Conservation (phyloP, 2,797 vertebrate genomes). For the Brachyrhaphis roseni region DNA sequence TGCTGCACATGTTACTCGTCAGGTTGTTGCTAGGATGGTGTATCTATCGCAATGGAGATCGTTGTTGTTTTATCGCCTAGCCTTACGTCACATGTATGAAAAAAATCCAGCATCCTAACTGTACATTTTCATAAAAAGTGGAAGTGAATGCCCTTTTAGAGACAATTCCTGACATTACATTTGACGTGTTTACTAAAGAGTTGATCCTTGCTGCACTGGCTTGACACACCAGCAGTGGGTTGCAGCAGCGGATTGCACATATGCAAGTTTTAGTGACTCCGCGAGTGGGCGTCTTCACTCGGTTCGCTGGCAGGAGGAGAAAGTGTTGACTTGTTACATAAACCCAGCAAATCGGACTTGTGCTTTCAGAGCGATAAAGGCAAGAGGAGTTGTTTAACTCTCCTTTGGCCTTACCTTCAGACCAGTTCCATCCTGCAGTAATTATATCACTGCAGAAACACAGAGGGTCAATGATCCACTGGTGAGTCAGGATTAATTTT, state of each 20-base stretch:
- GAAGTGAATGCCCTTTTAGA: background rate
- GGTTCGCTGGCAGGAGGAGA: constrained; percentile 45
- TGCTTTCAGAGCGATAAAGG: constrained; percentile 13
- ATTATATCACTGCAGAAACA: background rate
- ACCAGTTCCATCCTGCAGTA: background rate
- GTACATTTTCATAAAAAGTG: background rate
- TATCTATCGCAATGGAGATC: no score
- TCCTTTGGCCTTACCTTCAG: background rate
- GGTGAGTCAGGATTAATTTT: background rate
- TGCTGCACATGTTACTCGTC: no score
- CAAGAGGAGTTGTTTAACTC: constrained; percentile 17
- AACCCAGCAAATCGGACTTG: constrained; percentile 39
- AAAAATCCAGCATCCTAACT: background rate
- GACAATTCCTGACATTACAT: background rate
- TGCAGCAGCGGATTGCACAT: constrained; percentile 27
- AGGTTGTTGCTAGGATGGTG: no score
- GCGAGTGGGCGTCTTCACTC: constrained; percentile 54
- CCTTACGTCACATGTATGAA: background rate
- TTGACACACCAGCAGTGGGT: constrained; percentile 38
- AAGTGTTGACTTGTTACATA: constrained; percentile 52
- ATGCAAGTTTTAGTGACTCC: constrained; percentile 33
- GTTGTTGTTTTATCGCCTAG: no score
- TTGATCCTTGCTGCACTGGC: constrained; percentile 18
- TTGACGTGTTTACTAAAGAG: constrained; percentile 2
- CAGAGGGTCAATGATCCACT: background rate